Conservation (phyloP, 2,113 vertebrate genomes). For the Pipra filicauda region DNA sequence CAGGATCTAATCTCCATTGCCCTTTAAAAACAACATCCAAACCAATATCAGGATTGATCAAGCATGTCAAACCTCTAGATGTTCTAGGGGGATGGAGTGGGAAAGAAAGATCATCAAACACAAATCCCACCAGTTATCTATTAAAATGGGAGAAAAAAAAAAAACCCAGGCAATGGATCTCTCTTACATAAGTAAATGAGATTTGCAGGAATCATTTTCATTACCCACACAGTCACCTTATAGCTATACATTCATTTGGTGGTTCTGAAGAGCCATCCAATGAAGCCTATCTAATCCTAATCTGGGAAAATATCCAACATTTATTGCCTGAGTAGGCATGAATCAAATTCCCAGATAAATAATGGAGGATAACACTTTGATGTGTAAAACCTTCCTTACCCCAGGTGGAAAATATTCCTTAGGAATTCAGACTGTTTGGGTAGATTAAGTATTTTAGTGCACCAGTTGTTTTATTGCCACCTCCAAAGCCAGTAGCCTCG, state of each 20-base stretch:
- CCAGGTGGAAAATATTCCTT: not conserved
- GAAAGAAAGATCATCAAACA: not conserved
- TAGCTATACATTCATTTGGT: not conserved
- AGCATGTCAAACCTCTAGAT: not conserved
- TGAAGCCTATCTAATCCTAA: not conserved
- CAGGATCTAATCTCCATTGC: not conserved
- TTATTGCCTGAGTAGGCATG: accelerated
- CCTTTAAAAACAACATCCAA: not conserved
- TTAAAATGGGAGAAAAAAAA: not conserved
- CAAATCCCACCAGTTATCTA: not conserved
- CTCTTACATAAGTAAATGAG: not conserved
- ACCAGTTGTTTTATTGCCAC: not conserved
- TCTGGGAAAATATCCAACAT: not conserved
- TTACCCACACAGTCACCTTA: not conserved
- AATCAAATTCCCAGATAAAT: not conserved
- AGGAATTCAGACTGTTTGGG: not conserved
- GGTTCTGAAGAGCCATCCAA: not conserved
- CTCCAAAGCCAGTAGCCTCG: not conserved
- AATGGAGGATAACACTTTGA: not conserved
- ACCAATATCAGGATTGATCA: not conserved
- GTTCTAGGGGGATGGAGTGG: accelerated
- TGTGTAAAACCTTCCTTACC: not conserved
- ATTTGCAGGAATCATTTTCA: not conserved
- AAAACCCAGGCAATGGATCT: accelerated
- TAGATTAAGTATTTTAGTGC: not conserved